Evolutionary conservation across 1,140 invertebrate species (phyloP), one percentile per base, ranked within the genome.

Genomic region (Listronotus bonariensis): DNA sequence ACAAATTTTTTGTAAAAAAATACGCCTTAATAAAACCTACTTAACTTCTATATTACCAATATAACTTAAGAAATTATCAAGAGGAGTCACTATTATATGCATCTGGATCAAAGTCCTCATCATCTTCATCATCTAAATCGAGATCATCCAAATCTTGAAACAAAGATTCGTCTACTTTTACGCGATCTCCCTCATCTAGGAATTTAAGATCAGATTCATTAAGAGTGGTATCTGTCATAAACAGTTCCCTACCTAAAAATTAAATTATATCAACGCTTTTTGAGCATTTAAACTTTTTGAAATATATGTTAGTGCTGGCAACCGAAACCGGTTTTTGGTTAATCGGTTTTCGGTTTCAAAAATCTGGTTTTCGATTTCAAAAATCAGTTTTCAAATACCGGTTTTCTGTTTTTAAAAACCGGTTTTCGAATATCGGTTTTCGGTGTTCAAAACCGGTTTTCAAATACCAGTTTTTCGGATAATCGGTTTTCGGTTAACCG

Each of bases 181-280:
- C 92, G 67, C 87, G 85, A 80, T 94, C 94, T 72, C 89, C 91
- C 87, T 93, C 92, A 80, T 96, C 90, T 53, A 97, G 83, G 81
- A 97, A 98, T 81, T 95, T 93, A 14, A 98, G 86, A 83, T 99
- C 96, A 41, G 95, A 98, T 76, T 97, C 92, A 82, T 92, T 93
- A 54, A 98, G 83, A 4, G 93, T 93, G 68, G 89, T 90, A 80
- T 99, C 96, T 58, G 84, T 87, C 79, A 97, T 86, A 82, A 99
- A 99, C 32, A 98, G 81, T 82, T 98, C 94, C 79, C 86, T 88
- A 10, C 96, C 95, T 66, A n/a, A 11, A 45, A 45, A 46, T 32
- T n/a, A 42, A 45, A 42, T 14, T 14, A 4, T 26, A 26, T 26
- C 2, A 26, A 26, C n/a, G n/a, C n/a, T n/a, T n/a, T n/a, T n/a